A percentile compares a stretch with the other conserved stretches of the same genome.
phyloP scores from a whole-genome alignment of 2,888 invertebrate genomes.

The Xanthia togata region DNA sequence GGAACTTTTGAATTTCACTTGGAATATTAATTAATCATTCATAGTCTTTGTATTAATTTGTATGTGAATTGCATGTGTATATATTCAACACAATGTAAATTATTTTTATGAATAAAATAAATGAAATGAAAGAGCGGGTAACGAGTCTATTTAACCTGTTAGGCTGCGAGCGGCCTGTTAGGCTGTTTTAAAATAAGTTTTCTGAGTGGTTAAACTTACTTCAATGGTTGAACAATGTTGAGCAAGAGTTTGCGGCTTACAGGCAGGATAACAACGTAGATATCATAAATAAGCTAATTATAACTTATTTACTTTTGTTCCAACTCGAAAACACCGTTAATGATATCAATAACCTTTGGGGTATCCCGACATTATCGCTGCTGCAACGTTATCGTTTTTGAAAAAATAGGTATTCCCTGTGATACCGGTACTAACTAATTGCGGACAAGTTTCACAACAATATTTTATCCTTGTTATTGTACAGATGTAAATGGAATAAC shows the following conservation, averaged over 20 bases:
- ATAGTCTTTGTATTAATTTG: too few relatives aligned
- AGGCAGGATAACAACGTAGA: not conserved
- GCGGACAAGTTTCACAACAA: not conserved
- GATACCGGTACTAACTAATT: not conserved
- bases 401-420: not conserved
- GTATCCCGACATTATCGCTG: not conserved
- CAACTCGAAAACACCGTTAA: not conserved
- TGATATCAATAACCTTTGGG: not conserved
- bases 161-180: too few relatives aligned
- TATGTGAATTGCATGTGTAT: too few relatives aligned
- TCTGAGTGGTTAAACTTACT: not conserved
- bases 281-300: not conserved
- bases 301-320: not conserved
- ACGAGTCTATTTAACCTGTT: too few relatives aligned
- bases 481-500: not conserved
- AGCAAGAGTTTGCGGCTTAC: not conserved
- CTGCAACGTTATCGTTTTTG: not conserved
- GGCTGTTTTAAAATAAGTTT: not conserved
- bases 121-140: too few relatives aligned
- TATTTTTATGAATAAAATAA: too few relatives aligned
- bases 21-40: too few relatives aligned
- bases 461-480: slow-evolving; percentile 2
- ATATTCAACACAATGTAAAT: too few relatives aligned
- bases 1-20: too few relatives aligned
- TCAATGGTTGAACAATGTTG: not conserved